Evolutionary conservation across 1,140 invertebrate species (phyloP), one percentile per base, ranked within the genome.

Genomic region (Drosophila suzukii): DNA sequence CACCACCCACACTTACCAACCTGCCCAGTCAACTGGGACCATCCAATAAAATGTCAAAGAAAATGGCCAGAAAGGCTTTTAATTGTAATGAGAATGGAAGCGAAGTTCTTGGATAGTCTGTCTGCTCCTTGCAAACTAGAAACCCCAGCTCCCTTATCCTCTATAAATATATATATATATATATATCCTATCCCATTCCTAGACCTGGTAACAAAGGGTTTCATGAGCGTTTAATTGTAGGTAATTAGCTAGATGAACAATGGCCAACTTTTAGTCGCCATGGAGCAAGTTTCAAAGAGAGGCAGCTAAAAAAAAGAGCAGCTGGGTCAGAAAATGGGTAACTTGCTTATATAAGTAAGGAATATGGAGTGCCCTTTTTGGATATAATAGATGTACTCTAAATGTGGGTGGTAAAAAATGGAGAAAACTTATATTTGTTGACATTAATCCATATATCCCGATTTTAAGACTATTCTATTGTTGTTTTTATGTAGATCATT

Each of bases 21-120:
- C 46, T 38, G 41, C 43, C 61, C 70, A 74, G 56, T 67, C 46
- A 46, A 75, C 53, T 66, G 55, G 20, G 41, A 62, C 36, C 49
- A 61, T 71, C 63, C 84, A 88, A 88, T 88, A 88, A 88, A 88
- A 71, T 88, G 83, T 74, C 83, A 88, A 89, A 88, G 79, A 89
- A 88, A 89, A 74, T 62, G 84, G 30, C 79, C 63, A 77, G 47
- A 72, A 75, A 81, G 79, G 50, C 84, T 80, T 83, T 89, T 88
- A 83, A 88, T 89, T 88, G 75, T 77, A 79, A 85, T 85, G 82
- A 75, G 74, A 85, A 74, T 55, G 49, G 39, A 46, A 71, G 44
- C 58, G 53, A 24, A 66, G 56, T 30, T 46, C 53, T 60, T n/a
- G n/a, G 7, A 30, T 15, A 51, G 32, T 36, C 20, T 47, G 38